Evolutionary conservation across 2,113 vertebrate species (phyloP).

Genomic region (Megaleporinus macrocephalus): DNA sequence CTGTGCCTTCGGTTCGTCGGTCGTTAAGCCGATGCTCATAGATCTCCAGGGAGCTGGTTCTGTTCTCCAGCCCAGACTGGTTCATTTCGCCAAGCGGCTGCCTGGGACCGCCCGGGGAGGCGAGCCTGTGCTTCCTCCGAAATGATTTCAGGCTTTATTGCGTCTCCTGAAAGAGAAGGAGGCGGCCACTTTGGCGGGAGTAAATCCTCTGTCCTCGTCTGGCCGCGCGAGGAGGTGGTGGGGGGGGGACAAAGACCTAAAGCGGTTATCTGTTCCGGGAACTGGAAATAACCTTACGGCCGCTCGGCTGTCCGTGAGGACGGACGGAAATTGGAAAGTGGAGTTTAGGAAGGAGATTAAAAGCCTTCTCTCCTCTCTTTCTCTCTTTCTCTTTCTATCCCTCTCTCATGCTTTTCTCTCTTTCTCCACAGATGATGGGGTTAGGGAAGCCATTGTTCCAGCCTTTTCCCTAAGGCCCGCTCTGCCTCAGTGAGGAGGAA

Average conservation of each 20-base stretch:
- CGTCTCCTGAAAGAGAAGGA: constrained; percentile 29
- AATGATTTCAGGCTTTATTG: constrained; percentile 51
- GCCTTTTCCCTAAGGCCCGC: not conserved
- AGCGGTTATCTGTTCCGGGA: constrained; percentile 36
- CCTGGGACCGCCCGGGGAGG: constrained; percentile 3
- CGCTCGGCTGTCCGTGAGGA: constrained; percentile 36
- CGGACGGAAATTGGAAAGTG: constrained; percentile 47
- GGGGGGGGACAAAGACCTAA: constrained; percentile 13
- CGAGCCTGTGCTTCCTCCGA: not conserved
- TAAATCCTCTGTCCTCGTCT: constrained; percentile 11
- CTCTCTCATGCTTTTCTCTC: too few relatives aligned
- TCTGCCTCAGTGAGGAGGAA: constrained; percentile 16
- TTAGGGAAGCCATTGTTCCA: constrained; percentile 25
- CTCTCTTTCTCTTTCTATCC: not conserved
- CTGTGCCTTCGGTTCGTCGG: not conserved
- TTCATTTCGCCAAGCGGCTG: constrained; percentile 22
- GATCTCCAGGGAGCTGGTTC: not conserved
- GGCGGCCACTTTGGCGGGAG: constrained; percentile 23
- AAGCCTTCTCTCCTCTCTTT: not conserved
- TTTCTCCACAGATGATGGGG: constrained; percentile 30
- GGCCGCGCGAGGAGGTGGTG: not conserved
- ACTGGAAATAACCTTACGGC: constrained; percentile 39
- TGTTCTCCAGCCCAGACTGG: not conserved
- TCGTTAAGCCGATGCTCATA: not conserved
- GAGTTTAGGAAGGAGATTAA: constrained; percentile 42